Base-by-base conservation (phyloP, 2,113 vertebrate genomes). In the Elgaria multicarinata region DNA sequence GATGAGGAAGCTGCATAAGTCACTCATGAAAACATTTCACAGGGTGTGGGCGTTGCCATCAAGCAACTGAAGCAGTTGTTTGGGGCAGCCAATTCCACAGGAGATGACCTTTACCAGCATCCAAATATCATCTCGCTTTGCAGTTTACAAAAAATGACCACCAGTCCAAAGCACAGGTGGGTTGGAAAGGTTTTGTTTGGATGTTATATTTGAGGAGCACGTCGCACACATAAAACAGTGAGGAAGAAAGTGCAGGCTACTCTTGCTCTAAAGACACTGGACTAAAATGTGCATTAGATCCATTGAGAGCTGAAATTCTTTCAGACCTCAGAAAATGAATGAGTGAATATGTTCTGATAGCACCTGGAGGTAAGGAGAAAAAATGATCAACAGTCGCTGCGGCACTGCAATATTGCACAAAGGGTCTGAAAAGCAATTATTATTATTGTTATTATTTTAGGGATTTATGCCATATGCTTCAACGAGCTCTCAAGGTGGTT, bases 101-200 rank as follows among this genome's bases (percentile, higher is more conserved):
- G 13, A 16, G 18, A 36, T 33, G 8, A 18, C 36, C 42, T 71
- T 50, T 79, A 28, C 64, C 44, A 39, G 33, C 42, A 46, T 33
- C 42, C 18, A 67, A 87, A 75, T n/a, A 8, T 39, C 33, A 24
- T 75, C n/a, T 58, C 13, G 58, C 46, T 86, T 58, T 75, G 53
- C 4, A 36, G 26, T 28, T 76, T 42, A 86, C 46, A 53, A 55
- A n/a, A 67, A 85, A 72, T 36, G 46, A 71, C 22, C 72, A 91
- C 88, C 84, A 92, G 92, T 91, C 55, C 31, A 90, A 78, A 92
- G 74, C 55, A 67, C 39, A 13, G 36, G 7, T 83, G 26, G 24
- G 14, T 31, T 58, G 78, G 53, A 36, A 83, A 24, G 6, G 24
- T 31, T 42, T 8, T 42, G 36, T 42, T 83, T 33, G 33, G 44